phyloP scores from a whole-genome alignment of 2,113 vertebrate species.

The Axis porcinus region DNA sequence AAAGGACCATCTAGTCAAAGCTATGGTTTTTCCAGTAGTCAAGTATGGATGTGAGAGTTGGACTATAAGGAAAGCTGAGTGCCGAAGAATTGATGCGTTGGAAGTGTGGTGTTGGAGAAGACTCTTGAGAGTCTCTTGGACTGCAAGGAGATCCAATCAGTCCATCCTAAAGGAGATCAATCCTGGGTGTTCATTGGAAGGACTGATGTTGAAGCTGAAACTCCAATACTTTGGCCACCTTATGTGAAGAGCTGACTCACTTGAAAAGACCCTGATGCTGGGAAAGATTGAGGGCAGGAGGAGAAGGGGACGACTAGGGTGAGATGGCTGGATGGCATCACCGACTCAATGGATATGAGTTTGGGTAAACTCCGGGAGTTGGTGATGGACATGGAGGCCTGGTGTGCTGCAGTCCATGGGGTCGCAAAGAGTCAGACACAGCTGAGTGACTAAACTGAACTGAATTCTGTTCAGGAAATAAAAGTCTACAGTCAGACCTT shows the following conservation, averaged over 20 bases:
- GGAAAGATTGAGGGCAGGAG: background rate
- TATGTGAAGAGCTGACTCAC: background rate
- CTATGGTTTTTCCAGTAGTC: background rate
- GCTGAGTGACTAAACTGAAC: background rate
- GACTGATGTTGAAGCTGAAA: background rate
- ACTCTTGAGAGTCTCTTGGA: background rate
- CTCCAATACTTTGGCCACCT: background rate
- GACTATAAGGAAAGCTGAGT: background rate
- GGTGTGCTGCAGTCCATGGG: background rate
- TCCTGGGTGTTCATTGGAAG: background rate
- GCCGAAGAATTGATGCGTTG: rapidly evolving
- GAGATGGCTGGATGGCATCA: background rate
- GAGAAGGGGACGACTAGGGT: background rate
- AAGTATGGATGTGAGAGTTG: background rate
- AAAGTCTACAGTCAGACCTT: background rate
- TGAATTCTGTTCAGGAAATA: background rate
- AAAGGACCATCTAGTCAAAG: background rate
- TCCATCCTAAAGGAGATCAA: background rate
- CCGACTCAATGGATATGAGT: background rate
- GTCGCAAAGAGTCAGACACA: background rate
- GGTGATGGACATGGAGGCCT: background rate
- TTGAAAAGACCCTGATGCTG: background rate
- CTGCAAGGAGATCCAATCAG: background rate
- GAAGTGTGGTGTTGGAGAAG: background rate
- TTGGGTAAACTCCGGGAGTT: background rate